A percentile compares a stretch with the other conserved stretches of the same genome.
phyloP scores from a whole-genome alignment of 2,888 invertebrate species.

The Sphinx pinastri region DNA sequence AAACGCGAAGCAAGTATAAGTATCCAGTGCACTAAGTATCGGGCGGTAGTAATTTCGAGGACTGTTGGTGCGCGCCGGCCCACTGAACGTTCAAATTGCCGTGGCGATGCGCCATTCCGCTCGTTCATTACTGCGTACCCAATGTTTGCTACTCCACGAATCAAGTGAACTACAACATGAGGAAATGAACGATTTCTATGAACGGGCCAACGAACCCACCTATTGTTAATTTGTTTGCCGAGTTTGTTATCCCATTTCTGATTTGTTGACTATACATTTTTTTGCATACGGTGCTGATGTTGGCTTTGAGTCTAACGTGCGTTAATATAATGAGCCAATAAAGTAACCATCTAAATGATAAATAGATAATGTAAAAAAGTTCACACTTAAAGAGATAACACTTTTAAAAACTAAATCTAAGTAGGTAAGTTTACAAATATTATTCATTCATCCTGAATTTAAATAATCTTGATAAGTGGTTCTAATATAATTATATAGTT shows the following conservation, averaged over 20 bases:
- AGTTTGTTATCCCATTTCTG: conserved; percentile 19
- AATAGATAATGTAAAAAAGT: neutral
- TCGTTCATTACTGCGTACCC: conserved; percentile 63
- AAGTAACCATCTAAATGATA: too few species aligned
- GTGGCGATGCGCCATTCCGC: conserved; percentile 62
- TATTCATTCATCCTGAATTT: too few species aligned
- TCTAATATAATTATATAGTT: too few species aligned
- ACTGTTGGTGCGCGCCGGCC: conserved; percentile 69
- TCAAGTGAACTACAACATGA: conserved; percentile 59
- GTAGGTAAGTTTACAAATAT: too few species aligned
- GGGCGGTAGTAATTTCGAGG: conserved; percentile 70
- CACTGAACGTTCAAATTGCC: conserved; percentile 78
- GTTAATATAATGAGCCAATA: too few species aligned
- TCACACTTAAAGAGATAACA: neutral
- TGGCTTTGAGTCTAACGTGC: too few species aligned
- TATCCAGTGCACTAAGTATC: conserved; percentile 42
- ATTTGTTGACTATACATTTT: neutral
- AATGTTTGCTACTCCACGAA: conserved; percentile 67
- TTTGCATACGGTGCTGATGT: too few species aligned
- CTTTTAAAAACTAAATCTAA: too few species aligned
- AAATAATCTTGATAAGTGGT: too few species aligned
- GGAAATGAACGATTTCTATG: conserved; percentile 70
- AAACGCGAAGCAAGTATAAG: conserved; percentile 42
- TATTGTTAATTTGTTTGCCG: conserved; percentile 28
- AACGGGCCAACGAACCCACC: conserved; percentile 40